Conservation (phyloP, 2,797 vertebrate genomes). For the Acanthopagrus latus region DNA sequence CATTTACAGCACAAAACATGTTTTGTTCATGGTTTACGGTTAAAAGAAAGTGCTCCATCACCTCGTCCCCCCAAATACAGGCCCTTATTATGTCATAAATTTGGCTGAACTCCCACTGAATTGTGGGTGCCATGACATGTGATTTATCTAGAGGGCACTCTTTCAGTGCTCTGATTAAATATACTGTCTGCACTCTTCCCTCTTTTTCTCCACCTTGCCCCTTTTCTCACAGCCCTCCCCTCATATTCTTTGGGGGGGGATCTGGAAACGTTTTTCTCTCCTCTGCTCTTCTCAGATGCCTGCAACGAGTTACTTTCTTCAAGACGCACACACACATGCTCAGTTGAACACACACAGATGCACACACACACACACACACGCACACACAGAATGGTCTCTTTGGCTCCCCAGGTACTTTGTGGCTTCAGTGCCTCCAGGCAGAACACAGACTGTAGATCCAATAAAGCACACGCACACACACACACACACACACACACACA, state of each 20-base stretch:
- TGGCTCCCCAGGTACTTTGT: conserved; percentile 83
- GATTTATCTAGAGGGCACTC: conserved; percentile 58
- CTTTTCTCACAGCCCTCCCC: conserved; percentile 23
- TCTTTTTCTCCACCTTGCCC: conserved; percentile 13
- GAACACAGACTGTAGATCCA: conserved; percentile 33
- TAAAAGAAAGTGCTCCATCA: background rate
- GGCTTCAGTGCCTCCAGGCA: conserved; percentile 56
- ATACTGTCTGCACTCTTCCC: background rate
- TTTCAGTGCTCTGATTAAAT: conserved; percentile 18
- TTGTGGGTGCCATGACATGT: conserved; percentile 15
- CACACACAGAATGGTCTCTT: conserved; percentile 80
- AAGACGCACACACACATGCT: conserved; percentile 11
- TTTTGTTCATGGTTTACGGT: background rate
- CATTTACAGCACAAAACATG: background rate
- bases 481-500: background rate
- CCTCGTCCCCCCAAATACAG: background rate
- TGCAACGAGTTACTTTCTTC: conserved; percentile 37
- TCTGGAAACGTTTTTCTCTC: conserved; percentile 70
- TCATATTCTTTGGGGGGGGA: conserved; percentile 11
- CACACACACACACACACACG: background rate
- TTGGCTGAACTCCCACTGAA: too few relatives aligned
- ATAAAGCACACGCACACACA: background rate
- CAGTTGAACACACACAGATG: background rate
- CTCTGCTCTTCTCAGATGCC: conserved; percentile 50
- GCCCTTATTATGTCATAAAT: background rate